Conservation (phyloP, 2,113 vertebrate genomes). For the Siniperca knerii region DNA sequence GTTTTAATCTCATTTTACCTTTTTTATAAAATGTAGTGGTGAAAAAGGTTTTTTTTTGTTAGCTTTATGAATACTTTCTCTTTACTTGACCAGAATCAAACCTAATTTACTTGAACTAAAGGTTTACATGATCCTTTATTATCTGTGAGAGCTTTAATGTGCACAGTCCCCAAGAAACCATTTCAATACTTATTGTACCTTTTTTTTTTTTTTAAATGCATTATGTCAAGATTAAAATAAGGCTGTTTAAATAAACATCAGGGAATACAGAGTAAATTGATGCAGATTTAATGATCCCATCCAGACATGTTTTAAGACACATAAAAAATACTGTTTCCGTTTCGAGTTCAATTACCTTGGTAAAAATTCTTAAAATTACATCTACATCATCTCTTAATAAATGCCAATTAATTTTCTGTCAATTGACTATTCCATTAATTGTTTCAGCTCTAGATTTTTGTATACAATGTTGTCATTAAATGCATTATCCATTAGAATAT, state of each 20-base stretch:
- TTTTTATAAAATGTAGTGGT: neutral
- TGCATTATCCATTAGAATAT: neutral
- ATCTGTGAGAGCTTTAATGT: slow-evolving; percentile 9
- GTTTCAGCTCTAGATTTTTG: neutral
- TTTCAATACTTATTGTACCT: neutral
- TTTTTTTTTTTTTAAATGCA: neutral
- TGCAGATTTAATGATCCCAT: neutral
- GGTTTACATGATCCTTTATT: neutral
- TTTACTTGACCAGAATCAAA: slow-evolving; percentile 25
- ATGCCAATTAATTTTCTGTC: neutral
- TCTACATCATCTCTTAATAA: neutral
- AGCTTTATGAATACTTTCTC: neutral
- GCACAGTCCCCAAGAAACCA: neutral
- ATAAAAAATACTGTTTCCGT: neutral
- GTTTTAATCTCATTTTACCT: slow-evolving; percentile 82
- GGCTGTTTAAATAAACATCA: neutral
- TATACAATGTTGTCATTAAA: neutral
- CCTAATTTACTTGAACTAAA: slow-evolving; percentile 16
- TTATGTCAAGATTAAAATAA: neutral
- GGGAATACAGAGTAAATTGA: neutral
- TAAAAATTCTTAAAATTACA: neutral
- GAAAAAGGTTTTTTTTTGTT: neutral
- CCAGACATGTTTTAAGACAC: neutral
- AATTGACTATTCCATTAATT: accelerated
- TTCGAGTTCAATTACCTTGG: neutral